phyloP scores from a whole-genome alignment of 2,888 invertebrate genomes.

The Gryllus longicercus region DNA sequence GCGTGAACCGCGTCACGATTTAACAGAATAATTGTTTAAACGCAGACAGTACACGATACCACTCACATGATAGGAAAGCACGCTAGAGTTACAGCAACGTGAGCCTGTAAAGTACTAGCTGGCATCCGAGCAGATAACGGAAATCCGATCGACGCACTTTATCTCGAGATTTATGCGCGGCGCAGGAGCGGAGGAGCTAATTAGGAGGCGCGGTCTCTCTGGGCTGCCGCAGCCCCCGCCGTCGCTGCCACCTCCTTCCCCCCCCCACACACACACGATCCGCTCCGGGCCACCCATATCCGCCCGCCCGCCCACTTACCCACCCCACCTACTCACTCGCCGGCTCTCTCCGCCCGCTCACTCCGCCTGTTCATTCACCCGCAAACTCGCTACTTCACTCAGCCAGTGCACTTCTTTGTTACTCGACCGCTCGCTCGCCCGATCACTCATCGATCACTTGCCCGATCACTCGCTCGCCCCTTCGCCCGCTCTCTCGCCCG shows the following conservation, averaged over 20 bases:
- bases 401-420: too few relatives aligned
- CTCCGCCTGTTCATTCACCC: too few relatives aligned
- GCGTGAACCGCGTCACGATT: background rate
- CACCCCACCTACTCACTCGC: too few relatives aligned
- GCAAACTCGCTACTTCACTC: too few relatives aligned
- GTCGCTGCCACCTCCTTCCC: background rate
- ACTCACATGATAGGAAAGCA: constrained; percentile 17
- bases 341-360: too few relatives aligned
- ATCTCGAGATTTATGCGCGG: constrained; percentile 1
- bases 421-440: too few relatives aligned
- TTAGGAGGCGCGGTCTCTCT: background rate
- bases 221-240: background rate
- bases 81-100: background rate
- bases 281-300: background rate
- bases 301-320: too few relatives aligned
- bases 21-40: background rate
- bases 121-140: constrained; percentile 17
- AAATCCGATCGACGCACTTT: constrained; percentile 8
- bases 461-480: too few relatives aligned
- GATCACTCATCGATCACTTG: too few relatives aligned
- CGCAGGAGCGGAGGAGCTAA: background rate
- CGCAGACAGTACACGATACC: constrained; percentile 5
- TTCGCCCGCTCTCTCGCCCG: too few relatives aligned
- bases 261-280: background rate
- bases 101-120: constrained; percentile 1